Conservation (phyloP, 2,113 vertebrate genomes). For the Leptocoma aspasia region DNA sequence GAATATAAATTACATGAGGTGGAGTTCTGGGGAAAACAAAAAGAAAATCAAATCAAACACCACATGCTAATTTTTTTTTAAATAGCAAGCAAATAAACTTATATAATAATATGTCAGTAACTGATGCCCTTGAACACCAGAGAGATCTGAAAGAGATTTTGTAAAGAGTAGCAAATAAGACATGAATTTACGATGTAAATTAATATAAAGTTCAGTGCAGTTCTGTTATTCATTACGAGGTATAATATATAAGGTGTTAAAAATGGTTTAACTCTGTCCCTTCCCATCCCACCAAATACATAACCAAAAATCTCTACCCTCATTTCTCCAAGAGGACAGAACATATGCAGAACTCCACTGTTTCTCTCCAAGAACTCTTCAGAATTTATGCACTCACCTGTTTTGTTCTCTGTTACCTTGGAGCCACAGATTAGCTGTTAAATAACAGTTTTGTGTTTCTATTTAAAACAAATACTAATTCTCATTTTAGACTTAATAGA, state of each 20-base stretch:
- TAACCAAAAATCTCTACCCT: rapidly evolving
- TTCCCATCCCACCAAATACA: not conserved
- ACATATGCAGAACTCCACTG: not conserved
- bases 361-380: not conserved
- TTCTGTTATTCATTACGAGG: not conserved
- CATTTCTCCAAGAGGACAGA: not conserved
- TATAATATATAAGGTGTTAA: not conserved
- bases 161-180: not conserved
- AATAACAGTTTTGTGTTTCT: not conserved
- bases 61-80: not conserved
- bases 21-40: rapidly evolving
- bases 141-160: not conserved
- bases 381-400: not conserved
- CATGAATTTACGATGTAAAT: not conserved
- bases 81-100: not conserved
- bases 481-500: not conserved
- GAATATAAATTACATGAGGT: not conserved
- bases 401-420: not conserved
- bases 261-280: not conserved
- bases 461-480: not conserved
- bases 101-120: not conserved
- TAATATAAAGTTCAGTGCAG: not conserved
- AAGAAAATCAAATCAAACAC: not conserved
- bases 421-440: not conserved
- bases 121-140: not conserved